Percentiles rank a stretch among this genome's conserved stretches.
Conservation (phyloP, 2,888 invertebrate species). For the Nycteola revayana region DNA sequence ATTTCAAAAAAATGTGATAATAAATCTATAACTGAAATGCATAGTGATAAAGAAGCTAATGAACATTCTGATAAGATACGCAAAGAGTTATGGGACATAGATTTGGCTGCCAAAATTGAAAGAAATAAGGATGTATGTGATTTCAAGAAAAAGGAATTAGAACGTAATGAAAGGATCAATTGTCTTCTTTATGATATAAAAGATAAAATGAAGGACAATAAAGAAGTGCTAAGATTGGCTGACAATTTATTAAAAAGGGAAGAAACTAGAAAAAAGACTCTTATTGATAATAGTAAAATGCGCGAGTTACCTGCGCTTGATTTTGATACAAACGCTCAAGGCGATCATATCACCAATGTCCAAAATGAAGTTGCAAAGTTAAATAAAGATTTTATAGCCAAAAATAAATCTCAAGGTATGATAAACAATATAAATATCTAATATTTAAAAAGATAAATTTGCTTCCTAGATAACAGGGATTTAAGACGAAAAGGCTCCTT, state of each 20-base stretch:
- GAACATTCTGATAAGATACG: conserved; percentile 32
- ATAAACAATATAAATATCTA: no score
- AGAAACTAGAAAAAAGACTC: conserved; percentile 44
- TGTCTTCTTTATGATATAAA: conserved; percentile 64
- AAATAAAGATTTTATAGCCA: conserved; percentile 2
- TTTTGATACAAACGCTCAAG: conserved; percentile 53
- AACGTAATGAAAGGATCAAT: conserved; percentile 58
- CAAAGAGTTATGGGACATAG: conserved; percentile 58
- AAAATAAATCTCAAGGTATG: neutral
- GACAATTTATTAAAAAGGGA: conserved; percentile 62
- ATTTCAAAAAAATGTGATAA: neutral
- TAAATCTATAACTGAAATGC: conserved; percentile 9
- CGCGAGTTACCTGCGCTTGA: conserved; percentile 31
- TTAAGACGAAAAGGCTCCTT: no score
- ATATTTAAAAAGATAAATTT: no score
- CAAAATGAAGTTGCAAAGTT: conserved; percentile 5
- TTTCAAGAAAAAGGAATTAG: conserved; percentile 45
- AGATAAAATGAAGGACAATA: conserved; percentile 71
- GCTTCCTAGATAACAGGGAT: no score
- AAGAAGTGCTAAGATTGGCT: conserved; percentile 63
- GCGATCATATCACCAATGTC: conserved; percentile 41
- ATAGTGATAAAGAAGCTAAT: conserved; percentile 7
- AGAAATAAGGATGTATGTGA: conserved; percentile 42
- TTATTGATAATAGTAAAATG: conserved; percentile 31
- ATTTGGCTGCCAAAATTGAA: conserved; percentile 40